Evolutionary conservation across 2,888 invertebrate genomes (phyloP), one percentile per base, ranked within the genome.

Genomic region (Steinernema scapterisci): DNA sequence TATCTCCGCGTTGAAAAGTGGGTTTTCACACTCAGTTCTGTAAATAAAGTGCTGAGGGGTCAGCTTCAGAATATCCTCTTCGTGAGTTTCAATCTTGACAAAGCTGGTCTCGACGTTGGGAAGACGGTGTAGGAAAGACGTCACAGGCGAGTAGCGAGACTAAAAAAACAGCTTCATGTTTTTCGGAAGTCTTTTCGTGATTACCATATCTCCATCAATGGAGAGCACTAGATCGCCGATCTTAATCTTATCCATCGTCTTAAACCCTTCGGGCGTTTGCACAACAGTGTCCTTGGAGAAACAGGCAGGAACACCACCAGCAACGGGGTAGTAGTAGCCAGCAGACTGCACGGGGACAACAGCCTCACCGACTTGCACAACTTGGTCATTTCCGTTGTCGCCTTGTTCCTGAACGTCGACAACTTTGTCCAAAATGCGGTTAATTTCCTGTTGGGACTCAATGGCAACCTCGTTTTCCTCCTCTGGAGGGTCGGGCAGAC

Each of bases 1-100:
- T 44, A 82, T 63, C 11, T 78, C 71, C 52, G 75, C 74, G 19
- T 76, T 76, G 70, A 75, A 72, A 16, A 48, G n/a, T 21, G 75
- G 63, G 7, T 70, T 56, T 13, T 73, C 72, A 46, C 82, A 82
- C 23, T 78, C 74, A 19, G 75, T 76, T 75, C 77, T 56, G 77
- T 83, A 83, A 63, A 84, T 83, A 77, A 84, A 84, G 77, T 84
- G 84, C 54, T 82, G 82, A 16, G 84, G 84, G 27, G 84, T 84
- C 71, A 84, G 75, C 25, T 79, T 78, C 25, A 80, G 52, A 46
- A 70, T 74, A 25, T 78, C 72, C 51, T 78, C 81, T n/a, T 77
- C 63, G 9, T 76, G 75, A n/a, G 82, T 80, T 9, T 78, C 72
- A 1, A 84, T 23, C 21, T 76, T 76, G 38, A 84, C 77, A 78